Base-by-base conservation (phyloP, 2,888 invertebrate species). In the Exocentrus adspersus region DNA sequence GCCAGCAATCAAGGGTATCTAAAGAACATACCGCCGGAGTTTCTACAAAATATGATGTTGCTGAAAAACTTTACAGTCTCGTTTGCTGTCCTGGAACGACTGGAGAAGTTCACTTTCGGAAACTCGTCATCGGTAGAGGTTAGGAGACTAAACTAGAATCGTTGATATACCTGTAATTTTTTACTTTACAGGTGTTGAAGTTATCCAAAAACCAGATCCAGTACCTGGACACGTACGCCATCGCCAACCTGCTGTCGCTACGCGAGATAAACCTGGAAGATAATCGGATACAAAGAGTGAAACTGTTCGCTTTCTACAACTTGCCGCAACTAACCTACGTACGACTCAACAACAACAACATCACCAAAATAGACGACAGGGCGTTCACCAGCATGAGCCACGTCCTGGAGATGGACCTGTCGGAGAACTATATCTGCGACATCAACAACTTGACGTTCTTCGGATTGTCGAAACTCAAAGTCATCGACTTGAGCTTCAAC, bases 291-390 rank as follows among this genome's bases (percentile, higher is more conserved):
- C 85, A 88, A 10, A 92, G 92, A 78, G 87, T 94, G 58, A 89
- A 89, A 73, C 86, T 89, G 54, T 88, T 89, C 74, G 90, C 90
- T 0, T 94, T 94, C 80, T 86, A 88, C 48, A 89, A 91, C 78
- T 80, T 93, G 59, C 92, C 93, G 0, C 86, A 87, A 59, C 82
- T 93, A 68, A 88, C 89, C 73, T 89, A 91, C 67, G 87, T 98
- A 41, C 89, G 89, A 68, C 86, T 98, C 54, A 93, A 94, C 74
- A 91, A 91, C 78, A 98, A 98, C 83, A 91, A 92, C 78, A 87
- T 98, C 71, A 90, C 92, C 65, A 87, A 89, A 30, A 86, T 96
- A 68, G 95, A 94, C 74, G 94, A 95, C 67, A 92, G 92, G 67
- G 92, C 97, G 17, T 95, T 93, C 77, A 86, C 87, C 72, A 87